Evolutionary conservation across 1,140 invertebrate species (phyloP), one percentile per base, ranked within the genome.

Genomic region (Cydia fagiglandana): DNA sequence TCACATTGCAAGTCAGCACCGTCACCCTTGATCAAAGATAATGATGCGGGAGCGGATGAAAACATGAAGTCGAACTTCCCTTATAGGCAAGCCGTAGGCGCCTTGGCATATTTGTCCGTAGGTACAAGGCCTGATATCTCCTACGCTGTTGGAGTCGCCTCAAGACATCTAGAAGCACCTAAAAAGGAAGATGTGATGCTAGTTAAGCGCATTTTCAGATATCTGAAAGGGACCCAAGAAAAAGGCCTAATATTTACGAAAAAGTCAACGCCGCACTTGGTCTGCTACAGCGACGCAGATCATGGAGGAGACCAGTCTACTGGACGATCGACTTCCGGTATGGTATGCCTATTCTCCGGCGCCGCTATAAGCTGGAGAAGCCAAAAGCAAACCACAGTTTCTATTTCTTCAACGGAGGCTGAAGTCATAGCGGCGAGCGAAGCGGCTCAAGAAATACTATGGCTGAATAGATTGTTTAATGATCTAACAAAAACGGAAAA

Each of bases 121-220:
- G 84, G 83, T 5, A 91, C 91, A 15, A 87, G 92, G 79, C 88
- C 92, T n/a, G 87, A 93, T 75, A 78, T 93, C 17, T 84, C 84
- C 50, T 91, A 82, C 78, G 84, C 83, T 61, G 83, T 91, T 13
- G 81, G 81, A 47, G 78, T 84, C 30, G 70, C 82, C 9, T 88
- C 84, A 24, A 85, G 87, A 80, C 77, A 79, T 34, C 81, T 91
- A 9, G 88, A 91, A 78, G 86, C 85, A 76, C 86, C 87, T 75
- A 80, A 80, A 66, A 53, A 17, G 47, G 79, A 86, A 78, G 84
- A 91, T 81, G 66, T 85, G 38, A 56, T 76, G 64, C 68, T 77
- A 75, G 77, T 90, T 7, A 90, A 91, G 76, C 41, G 73, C 6
- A 77, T 79, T 5, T 75, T 79, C 7, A 13, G 78, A 13, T 79